phyloP scores from a whole-genome alignment of 1,140 invertebrate genomes.

The Gonioctena quinquepunctata region DNA sequence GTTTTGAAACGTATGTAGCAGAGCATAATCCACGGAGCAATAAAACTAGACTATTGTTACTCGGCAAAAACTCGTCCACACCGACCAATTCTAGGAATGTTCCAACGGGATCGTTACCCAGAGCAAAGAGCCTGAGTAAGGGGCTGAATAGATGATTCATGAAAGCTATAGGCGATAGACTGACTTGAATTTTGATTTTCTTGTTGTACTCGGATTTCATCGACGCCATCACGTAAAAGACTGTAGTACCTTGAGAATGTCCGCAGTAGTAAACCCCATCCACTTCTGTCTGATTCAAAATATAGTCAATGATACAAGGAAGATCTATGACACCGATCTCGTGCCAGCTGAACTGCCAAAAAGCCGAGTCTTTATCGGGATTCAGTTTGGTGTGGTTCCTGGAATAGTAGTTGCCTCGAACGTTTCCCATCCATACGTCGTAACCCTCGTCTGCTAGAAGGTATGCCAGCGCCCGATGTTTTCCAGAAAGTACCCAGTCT shows the following conservation, averaged over 20 bases:
- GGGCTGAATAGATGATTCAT: constrained; percentile 58
- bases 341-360: constrained; percentile 62
- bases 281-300: constrained; percentile 58
- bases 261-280: constrained; percentile 65
- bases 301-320: constrained; percentile 64
- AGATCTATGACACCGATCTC: constrained; percentile 67
- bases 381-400: constrained; percentile 56
- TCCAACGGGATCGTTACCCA: not conserved
- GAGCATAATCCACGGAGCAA: constrained; percentile 56
- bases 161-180: constrained; percentile 64
- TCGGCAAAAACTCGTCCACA: not conserved
- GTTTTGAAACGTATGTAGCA: constrained; percentile 53
- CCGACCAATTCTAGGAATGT: not conserved
- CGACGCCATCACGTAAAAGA: constrained; percentile 59
- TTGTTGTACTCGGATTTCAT: constrained; percentile 59
- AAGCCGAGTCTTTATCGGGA: constrained; percentile 59
- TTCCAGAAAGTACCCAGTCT: constrained; percentile 68
- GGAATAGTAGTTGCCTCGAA: constrained; percentile 67
- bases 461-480: constrained; percentile 66
- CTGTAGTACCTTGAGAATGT: constrained; percentile 71
- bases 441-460: constrained; percentile 70
- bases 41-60: constrained; percentile 52
- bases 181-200: constrained; percentile 60
- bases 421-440: constrained; percentile 77
- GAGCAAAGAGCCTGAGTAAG: constrained; percentile 48